Conservation (phyloP, 1,140 invertebrate genomes). For the Musca vetustissima region DNA sequence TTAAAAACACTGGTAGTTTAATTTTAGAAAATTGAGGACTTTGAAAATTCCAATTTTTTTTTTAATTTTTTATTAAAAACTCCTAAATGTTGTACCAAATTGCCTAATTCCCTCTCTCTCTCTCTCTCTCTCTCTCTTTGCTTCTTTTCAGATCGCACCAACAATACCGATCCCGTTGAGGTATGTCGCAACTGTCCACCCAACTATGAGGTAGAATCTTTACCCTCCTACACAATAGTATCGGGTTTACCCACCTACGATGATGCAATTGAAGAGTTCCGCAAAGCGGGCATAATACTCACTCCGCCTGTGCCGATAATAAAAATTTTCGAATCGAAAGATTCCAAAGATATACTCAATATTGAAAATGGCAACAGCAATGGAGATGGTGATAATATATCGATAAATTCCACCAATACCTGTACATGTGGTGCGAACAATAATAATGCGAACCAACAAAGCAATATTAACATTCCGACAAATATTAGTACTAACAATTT, state of each 20-base stretch:
- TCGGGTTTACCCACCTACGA: conserved; percentile 66
- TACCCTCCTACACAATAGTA: conserved; percentile 65
- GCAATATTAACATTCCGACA: neutral
- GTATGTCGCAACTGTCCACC: conserved; percentile 50
- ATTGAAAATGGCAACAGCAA: conserved; percentile 28
- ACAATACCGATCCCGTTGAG: conserved; percentile 44
- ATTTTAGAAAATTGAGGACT: too few relatives aligned
- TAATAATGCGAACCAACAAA: neutral
- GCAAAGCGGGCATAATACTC: conserved; percentile 51
- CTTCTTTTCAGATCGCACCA: conserved; percentile 48
- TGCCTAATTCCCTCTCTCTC: neutral
- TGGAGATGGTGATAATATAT: conserved; percentile 32
- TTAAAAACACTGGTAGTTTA: too few relatives aligned
- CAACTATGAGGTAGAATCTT: conserved; percentile 58
- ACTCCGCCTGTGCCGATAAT: conserved; percentile 48
- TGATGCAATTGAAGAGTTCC: conserved; percentile 62
- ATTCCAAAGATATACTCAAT: conserved; percentile 33
- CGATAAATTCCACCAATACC: neutral
- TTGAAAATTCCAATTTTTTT: too few relatives aligned
- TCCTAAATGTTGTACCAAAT: too few relatives aligned
- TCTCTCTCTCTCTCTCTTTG: neutral
- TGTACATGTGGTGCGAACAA: conserved; percentile 28
- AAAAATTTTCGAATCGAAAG: conserved; percentile 47
- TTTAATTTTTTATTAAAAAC: too few relatives aligned
- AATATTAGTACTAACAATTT: neutral